Evolutionary conservation across 2,888 invertebrate genomes (phyloP).

Genomic region (Galerucella nymphaeae): DNA sequence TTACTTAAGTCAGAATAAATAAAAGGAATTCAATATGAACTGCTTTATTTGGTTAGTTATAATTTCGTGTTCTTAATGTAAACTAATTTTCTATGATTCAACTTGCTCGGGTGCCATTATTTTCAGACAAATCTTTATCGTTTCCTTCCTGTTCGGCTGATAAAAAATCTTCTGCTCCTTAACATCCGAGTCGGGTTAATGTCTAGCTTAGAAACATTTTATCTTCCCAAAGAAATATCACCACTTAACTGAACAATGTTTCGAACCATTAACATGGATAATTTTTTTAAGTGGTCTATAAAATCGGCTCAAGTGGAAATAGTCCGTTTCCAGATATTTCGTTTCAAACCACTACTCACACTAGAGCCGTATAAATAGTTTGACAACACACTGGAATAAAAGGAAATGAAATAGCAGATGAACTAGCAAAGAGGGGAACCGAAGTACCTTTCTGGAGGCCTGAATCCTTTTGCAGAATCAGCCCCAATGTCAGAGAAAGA

Average conservation of each 20-base stretch:
- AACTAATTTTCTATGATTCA: background rate
- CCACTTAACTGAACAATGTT: background rate
- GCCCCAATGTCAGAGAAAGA: no score
- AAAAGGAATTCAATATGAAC: background rate
- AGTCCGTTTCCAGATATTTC: background rate
- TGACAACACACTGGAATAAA: no score
- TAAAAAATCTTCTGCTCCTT: background rate
- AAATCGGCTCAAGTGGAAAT: background rate
- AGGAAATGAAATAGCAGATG: no score
- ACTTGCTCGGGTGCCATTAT: background rate
- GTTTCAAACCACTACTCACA: no score
- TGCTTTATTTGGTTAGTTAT: background rate
- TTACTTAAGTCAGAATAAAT: background rate
- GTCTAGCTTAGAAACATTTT: background rate
- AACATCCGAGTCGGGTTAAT: background rate
- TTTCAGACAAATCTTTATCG: background rate
- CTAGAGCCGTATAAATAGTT: no score
- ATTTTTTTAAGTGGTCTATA: background rate
- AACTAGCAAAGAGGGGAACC: no score
- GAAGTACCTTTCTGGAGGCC: no score
- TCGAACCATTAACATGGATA: background rate
- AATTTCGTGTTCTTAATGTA: background rate
- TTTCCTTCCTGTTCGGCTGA: background rate
- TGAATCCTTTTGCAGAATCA: no score
- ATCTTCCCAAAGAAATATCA: background rate